Evolutionary conservation across 2,888 invertebrate genomes (phyloP).

Genomic region (Cheilosia scutellata): DNA sequence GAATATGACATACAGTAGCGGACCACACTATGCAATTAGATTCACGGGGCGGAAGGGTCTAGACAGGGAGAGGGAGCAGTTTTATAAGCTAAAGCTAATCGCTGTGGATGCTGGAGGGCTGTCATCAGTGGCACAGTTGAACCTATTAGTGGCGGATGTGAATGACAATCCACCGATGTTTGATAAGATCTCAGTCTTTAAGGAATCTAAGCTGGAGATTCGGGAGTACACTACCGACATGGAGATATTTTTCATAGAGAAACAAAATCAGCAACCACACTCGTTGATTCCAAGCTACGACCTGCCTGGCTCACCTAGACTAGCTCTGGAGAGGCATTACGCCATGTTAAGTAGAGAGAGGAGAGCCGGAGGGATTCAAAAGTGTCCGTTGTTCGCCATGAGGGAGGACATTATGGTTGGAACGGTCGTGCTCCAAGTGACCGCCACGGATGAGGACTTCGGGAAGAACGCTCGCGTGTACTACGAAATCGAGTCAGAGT

Average conservation of each 20-base stretch:
- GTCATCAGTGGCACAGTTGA: constrained; percentile 89
- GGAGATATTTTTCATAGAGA: constrained; percentile 84
- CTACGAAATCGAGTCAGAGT: constrained; percentile 89
- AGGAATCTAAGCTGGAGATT: constrained; percentile 88
- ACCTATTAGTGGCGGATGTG: constrained; percentile 89
- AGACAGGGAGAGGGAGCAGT: constrained; percentile 89
- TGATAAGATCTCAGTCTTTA: constrained; percentile 88
- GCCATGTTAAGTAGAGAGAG: constrained; percentile 45
- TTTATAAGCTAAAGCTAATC: constrained; percentile 89
- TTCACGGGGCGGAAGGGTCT: constrained; percentile 84
- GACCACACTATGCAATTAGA: constrained; percentile 81
- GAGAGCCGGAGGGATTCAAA: constrained; percentile 81
- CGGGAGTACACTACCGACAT: constrained; percentile 86
- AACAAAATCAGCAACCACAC: constrained; percentile 77
- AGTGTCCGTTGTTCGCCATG: constrained; percentile 87
- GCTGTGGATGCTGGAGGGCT: constrained; percentile 92
- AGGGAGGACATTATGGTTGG: constrained; percentile 90
- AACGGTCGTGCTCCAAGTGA: constrained; percentile 88
- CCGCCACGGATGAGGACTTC: constrained; percentile 90
- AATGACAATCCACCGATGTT: constrained; percentile 92
- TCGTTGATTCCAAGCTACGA: constrained; percentile 77
- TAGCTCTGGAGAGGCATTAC: constrained; percentile 72
- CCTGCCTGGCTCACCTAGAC: constrained; percentile 82
- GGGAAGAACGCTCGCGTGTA: constrained; percentile 89
- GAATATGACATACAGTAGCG: constrained; percentile 79